A percentile compares a stretch with the other conserved stretches of the same genome.
phyloP scores from a whole-genome alignment of 2,888 invertebrate species.

The Synanthedon vespiformis region DNA sequence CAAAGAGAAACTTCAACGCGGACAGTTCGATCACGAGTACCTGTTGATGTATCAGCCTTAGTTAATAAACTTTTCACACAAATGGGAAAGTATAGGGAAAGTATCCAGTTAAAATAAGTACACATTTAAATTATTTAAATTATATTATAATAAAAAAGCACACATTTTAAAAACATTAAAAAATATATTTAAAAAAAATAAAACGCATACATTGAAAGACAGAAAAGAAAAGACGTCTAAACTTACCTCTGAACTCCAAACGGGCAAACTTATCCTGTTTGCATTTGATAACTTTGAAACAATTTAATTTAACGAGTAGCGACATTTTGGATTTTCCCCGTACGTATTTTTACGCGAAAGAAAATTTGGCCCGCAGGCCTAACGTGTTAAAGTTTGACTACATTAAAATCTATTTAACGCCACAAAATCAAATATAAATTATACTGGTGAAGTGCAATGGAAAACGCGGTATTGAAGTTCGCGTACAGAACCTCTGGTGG shows the following conservation, averaged over 20 bases:
- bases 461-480: conserved; percentile 2
- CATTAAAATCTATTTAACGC: background rate
- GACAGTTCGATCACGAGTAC: no score
- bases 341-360: background rate
- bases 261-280: conserved; percentile 77
- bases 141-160: no score
- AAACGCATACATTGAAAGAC: no score
- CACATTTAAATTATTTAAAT: no score
- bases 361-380: conserved; percentile 8
- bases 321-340: conserved; percentile 64
- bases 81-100: no score
- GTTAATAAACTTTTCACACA: no score
- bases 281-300: conserved; percentile 76
- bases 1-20: no score
- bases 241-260: conserved; percentile 83
- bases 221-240: background rate
- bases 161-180: no score
- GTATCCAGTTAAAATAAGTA: no score
- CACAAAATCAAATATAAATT: background rate
- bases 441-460: background rate
- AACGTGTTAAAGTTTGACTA: background rate
- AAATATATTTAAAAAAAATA: no score
- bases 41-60: no score
- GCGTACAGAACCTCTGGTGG: conserved; percentile 2
- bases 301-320: conserved; percentile 74